Evolutionary conservation across 2,797 vertebrate species (phyloP).

Genomic region (Acanthiza pusilla): DNA sequence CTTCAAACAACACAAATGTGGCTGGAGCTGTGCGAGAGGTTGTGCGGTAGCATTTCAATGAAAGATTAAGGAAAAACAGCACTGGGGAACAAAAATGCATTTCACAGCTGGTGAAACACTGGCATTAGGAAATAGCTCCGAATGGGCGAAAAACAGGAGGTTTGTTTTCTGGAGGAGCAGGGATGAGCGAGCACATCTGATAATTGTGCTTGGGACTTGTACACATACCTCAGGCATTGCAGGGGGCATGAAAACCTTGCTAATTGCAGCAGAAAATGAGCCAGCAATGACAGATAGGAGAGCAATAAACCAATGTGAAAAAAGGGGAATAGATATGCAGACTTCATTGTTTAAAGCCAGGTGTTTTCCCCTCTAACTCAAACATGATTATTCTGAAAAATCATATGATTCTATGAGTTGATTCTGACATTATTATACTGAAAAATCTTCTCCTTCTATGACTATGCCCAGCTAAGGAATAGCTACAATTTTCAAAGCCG

Average conservation of each 20-base stretch:
- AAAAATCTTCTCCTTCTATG: neutral
- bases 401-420: neutral
- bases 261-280: neutral
- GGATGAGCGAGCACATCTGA: neutral
- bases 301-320: neutral
- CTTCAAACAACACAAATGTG: neutral
- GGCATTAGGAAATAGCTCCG: neutral
- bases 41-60: neutral
- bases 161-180: neutral
- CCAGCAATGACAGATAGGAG: neutral
- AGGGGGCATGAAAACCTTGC: neutral
- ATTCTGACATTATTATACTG: neutral
- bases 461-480: neutral
- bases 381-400: neutral
- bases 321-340: neutral
- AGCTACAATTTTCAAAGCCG: neutral
- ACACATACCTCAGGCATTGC: accelerated
- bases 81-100: neutral
- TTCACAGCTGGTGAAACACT: neutral
- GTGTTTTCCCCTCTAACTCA: neutral
- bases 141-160: accelerated
- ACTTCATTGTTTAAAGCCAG: neutral
- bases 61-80: neutral
- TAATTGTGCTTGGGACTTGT: neutral
- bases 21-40: neutral